Percentiles rank a stretch among this genome's conserved stretches.
Evolutionary conservation across 2,888 invertebrate species (phyloP).

Genomic region (Epistrophella euchroma): DNA sequence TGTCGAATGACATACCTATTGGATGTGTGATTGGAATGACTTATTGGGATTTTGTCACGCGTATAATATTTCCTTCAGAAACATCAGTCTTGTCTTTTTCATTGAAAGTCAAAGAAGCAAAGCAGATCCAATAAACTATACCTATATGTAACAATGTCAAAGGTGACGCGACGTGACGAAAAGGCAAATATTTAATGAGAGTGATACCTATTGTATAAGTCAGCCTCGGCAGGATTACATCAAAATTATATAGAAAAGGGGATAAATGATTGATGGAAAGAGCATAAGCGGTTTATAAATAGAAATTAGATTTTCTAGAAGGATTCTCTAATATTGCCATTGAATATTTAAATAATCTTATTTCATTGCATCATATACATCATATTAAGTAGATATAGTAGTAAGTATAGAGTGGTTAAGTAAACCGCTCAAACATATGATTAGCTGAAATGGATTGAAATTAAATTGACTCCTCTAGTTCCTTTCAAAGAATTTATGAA

Average conservation of each 20-base stretch:
- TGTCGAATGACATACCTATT: too few relatives aligned
- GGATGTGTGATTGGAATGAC: not conserved
- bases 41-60: not conserved
- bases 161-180: not conserved
- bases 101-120: not conserved
- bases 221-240: too few relatives aligned
- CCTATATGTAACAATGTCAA: not conserved
- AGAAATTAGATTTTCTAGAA: not conserved
- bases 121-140: not conserved
- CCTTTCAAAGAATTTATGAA: too few relatives aligned
- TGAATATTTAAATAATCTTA: not conserved
- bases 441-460: not conserved
- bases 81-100: not conserved
- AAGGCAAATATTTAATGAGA: not conserved
- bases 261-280: not conserved
- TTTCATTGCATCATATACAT: not conserved
- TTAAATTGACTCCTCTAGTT: too few relatives aligned
- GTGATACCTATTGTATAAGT: too few relatives aligned
- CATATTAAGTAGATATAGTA: too few relatives aligned
- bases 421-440: too few relatives aligned
- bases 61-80: not conserved
- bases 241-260: not conserved
- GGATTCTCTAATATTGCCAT: not conserved
- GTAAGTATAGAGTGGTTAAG: too few relatives aligned
- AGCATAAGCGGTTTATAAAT: not conserved